A percentile compares a stretch with the other conserved stretches of the same genome.
phyloP scores from a whole-genome alignment of 2,113 vertebrate genomes.

The Callithrix jacchus region DNA sequence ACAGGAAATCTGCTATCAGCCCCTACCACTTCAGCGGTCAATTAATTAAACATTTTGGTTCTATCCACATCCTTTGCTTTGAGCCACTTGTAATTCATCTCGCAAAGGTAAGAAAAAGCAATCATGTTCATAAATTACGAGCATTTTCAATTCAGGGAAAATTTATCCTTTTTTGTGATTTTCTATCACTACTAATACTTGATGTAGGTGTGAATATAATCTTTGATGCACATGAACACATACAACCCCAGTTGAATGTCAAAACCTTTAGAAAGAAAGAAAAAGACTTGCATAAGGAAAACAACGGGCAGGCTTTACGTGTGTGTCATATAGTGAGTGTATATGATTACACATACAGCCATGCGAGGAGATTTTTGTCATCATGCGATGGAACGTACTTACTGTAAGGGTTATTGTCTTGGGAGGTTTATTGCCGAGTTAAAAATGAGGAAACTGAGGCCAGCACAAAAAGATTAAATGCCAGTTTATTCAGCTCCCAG shows the following conservation, averaged over 20 bases:
- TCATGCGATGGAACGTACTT: background rate
- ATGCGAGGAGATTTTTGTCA: background rate
- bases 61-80: constrained; percentile 35
- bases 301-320: background rate
- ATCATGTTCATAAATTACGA: background rate
- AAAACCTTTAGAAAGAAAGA: background rate
- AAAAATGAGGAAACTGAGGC: no score
- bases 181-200: constrained; percentile 1
- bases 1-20: background rate
- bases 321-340: background rate
- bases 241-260: background rate
- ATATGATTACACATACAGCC: background rate
- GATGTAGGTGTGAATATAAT: background rate
- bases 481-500: no score
- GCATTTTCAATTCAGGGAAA: constrained; percentile 16
- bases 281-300: background rate
- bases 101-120: constrained; percentile 15
- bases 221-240: background rate
- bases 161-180: constrained; percentile 1
- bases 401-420: background rate
- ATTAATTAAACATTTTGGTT: constrained; percentile 18
- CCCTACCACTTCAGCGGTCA: background rate
- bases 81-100: constrained; percentile 5
- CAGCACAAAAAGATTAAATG: no score
- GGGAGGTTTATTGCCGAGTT: no score